Base-by-base conservation (phyloP, 2,113 vertebrate genomes). In the Dipodomys merriami region DNA sequence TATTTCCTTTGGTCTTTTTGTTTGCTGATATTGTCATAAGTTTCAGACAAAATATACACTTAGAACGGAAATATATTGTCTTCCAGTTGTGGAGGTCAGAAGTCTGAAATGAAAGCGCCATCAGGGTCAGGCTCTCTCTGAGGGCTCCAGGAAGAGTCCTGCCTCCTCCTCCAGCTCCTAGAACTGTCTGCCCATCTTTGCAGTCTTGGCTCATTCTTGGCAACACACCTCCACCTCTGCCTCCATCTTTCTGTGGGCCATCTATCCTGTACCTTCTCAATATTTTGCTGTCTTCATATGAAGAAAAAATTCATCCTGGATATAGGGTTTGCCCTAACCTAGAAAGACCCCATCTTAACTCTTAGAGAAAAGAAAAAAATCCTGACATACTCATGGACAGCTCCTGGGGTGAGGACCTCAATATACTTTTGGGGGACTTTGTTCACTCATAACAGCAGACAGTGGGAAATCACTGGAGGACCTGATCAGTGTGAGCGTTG, bases 271-370 rank as follows among this genome's bases (percentile, higher is more conserved):
- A 2, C 30, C 71, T 39, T 23, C 72, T 74, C 72, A 6, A 64
- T 23, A 25, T 60, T 27, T 57, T 49, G 19, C 30, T 68, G 46
- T 46, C 13, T 76, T n/a, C 64, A 46, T 29, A 46, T 1, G 33
- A 76, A 25, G 11, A 64, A 8, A 60, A 18, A 12, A 39, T 46
- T 72, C 29, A 9, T n/a, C 6, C 0, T 81, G 64, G 68, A 83
- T 57, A 39, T 19, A 74, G 39, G 4, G 35, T 23, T 64, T 35
- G 86, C n/a, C 7, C 22, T 83, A 20, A 71, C 65, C 8, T 46
- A 68, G 33, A 19, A 83, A 95, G 44, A 86, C 67, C n/a, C 86
- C 60, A 74, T 89, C 35, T 73, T 71, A 85, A 91, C n/a, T 67
- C 35, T 68, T 65, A 49, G 11, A 49, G 49, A 49, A 49, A 16